Base-by-base conservation (phyloP, 2,113 vertebrate genomes). In the Agapornis roseicollis region DNA sequence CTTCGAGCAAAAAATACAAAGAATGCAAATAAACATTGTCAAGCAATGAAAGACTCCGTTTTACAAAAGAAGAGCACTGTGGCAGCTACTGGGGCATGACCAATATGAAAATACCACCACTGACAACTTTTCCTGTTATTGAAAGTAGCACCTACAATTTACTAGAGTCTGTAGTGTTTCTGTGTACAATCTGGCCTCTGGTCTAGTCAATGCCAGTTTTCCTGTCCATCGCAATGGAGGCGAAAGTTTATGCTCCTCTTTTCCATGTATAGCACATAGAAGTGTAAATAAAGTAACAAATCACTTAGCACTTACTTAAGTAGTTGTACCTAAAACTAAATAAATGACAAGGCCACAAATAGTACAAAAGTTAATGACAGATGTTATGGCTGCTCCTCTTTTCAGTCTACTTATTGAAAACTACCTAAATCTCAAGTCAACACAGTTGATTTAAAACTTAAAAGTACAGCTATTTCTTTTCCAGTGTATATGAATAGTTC, bases 1-100 rank as follows among this genome's bases (percentile, higher is more conserved):
- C 73, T 96, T 86, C 7, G 2, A 95, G 92, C 79, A 89, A 91
- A 85, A 88, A 90, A 22, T 41, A 73, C 33, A 79, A 90, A 92
- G 65, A 92, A 90, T 84, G 90, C 90, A 96, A 92, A 95, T 92
- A 93, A 96, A 96, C 70, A 72, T 56, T 83, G 77, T 90, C 88
- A 92, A 84, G 73, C 52, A 72, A 53, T 37, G 41, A 95, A 96
- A 88, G 52, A 63, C 56, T 79, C 28, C 6, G 68, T 68, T 63
- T 93, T 94, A 91, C 72, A 90, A 92, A 93, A 86, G 80, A 90
- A 53, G n/a, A 93, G 65, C 76, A 69, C 52, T 79, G 60, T 73
- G 52, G 31, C 55, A 93, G n/a, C 85, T 86, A 90, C 61, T 92
- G 82, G 44, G 72, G 63, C 72, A 90, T 74, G 74, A 91, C 85